Evolutionary conservation across 2,888 invertebrate genomes (phyloP), one percentile per base, ranked within the genome.

Genomic region (Homarus gammarus): DNA sequence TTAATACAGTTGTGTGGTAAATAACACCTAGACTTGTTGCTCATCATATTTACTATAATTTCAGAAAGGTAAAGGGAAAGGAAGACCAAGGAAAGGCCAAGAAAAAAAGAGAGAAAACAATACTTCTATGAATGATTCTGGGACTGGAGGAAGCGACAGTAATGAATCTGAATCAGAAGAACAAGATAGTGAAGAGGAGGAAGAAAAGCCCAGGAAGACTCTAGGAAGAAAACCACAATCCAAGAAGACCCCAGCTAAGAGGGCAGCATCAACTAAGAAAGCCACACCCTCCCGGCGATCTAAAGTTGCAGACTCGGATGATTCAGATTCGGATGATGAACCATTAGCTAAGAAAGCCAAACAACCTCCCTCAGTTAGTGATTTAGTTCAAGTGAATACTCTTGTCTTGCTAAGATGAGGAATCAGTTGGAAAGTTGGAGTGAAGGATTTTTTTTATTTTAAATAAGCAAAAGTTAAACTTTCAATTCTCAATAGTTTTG

Each of bases 241-340:
- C 31, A 87, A 87, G 49, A 87, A 87, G 64, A 51, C 87, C 0
- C 82, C 81, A n/a, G 82, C 70, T 51, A 87, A 82, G 82, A 87
- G 61, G 18, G 44, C 73, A 31, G 31, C 75, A 40, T 27, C 87
- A 27, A 64, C 87, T 27, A 87, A 87, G 61, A 87, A 61, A 49
- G 51, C 86, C 3, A 15, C 79, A 12, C 36, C 79, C 0, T 22
- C 68, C n/a, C 86, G 73, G 49, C 68, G 78, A 70, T 73, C 78
- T 1, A 38, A 33, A 18, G 38, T 70, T 31, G 72, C 83, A n/a
- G 88, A 75, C 36, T 78, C 84, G 12, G 89, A 89, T 49, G 88
- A 88, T 31, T 89, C 89, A 0, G 87, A 87, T 27, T 87, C 87
- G 22, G 89, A 89, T 64, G 84, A 79, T 49, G 89, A 89, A 51